These are phyloP conservation scores for Subacronicta megacephala DNA, from an alignment of 2,888 invertebrate species.

Conservation along the genomic window DNA sequence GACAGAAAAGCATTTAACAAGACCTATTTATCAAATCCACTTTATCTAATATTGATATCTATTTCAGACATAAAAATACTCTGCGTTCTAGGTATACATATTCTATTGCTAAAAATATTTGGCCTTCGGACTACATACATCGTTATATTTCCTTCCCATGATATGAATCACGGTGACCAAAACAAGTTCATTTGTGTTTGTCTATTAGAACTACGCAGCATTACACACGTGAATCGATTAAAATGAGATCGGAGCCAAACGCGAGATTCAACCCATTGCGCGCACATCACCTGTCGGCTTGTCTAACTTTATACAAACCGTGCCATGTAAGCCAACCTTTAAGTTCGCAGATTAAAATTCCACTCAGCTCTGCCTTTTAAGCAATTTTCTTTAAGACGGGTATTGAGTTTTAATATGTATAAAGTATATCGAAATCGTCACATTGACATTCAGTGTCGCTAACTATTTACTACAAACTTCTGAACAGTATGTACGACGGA, in stretches of 20 bases:
- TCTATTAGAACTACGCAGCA: conserved; percentile 37
- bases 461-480: conserved; percentile 60
- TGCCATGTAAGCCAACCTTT: conserved; percentile 33
- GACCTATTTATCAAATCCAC: conserved; percentile 22
- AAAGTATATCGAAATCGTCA: conserved; percentile 58
- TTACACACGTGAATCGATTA: conserved; percentile 38
- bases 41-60: conserved; percentile 30
- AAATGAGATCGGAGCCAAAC: conserved; percentile 48
- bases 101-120: conserved; percentile 39
- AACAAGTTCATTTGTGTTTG: conserved; percentile 48
- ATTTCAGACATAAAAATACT: conserved; percentile 18
- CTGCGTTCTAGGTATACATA: conserved; percentile 9
- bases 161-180: conserved; percentile 54
- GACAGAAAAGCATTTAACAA: conserved; percentile 28
- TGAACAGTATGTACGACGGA: conserved; percentile 36
- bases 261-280: conserved; percentile 25
- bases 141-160: conserved; percentile 50
- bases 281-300: conserved; percentile 19
- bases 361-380: conserved; percentile 48
- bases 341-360: conserved; percentile 44
- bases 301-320: conserved; percentile 23
- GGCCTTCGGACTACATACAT: conserved; percentile 52
- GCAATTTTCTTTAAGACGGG: conserved; percentile 58
- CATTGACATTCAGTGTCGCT: conserved; percentile 64
- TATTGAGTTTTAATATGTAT: conserved; percentile 61